Base-by-base conservation (phyloP, 2,797 vertebrate genomes). In the Eutrigla gurnardus region DNA sequence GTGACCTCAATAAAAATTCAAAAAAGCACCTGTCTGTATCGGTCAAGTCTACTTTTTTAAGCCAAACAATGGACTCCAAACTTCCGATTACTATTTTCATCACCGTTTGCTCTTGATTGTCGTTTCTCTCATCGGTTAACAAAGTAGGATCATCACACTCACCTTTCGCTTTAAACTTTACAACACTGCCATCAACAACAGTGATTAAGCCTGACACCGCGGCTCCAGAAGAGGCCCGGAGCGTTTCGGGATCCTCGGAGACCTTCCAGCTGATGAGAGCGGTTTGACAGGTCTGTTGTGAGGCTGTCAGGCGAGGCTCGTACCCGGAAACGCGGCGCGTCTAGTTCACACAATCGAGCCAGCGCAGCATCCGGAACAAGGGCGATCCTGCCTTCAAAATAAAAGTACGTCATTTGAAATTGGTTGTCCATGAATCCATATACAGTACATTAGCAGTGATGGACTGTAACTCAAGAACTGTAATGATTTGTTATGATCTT, bases 211-310 rank as follows among this genome's bases (percentile, higher is more conserved):
- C 14, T 55, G 83, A 80, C 86, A 80, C 50, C 1, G 78, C 4
- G 72, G 39, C 75, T 72, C 33, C 32, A 49, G 49, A n/a, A 52
- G 53, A 39, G 40, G 78, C 88, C 86, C 15, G 50, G 3, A 36
- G 81, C 80, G 36, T 9, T 43, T 17, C 6, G 47, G 52, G 62
- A 3, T 71, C 81, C 77, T 65, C 50, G 2, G 75, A 80, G 70
- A 18, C 15, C 17, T 11, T 8, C 8, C 69, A 52, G 55, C 70
- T 82, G 90, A 88, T 76, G 81, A 86, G 84, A 88, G 89, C 88
- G 63, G 86, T 70, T 75, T 83, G 90, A 93, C 94, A 91, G 92
- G 88, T 90, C 91, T 80, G 85, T 25, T 70, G 82, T 47, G 70
- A 45, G 62, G 70, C 86, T 85, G 83, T 74, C 77, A 87, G 84